These are phyloP conservation scores for Molanna angustata DNA, from an alignment of 2,888 invertebrate genomes.

Conservation along the genomic window DNA sequence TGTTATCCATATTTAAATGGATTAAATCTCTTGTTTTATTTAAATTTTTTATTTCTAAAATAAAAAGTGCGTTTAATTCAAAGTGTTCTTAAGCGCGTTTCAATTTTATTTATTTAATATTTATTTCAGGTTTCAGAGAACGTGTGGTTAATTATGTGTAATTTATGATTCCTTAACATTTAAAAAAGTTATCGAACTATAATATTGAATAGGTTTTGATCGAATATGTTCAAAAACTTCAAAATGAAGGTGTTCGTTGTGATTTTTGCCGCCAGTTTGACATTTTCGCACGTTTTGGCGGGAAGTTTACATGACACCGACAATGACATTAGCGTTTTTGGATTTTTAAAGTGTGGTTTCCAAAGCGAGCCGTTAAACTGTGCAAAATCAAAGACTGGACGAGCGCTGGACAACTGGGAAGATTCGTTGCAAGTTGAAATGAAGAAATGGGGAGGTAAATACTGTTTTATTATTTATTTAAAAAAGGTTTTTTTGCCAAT, in stretches of 20 bases:
- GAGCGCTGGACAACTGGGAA: conserved; percentile 49
- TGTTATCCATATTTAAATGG: too few species aligned
- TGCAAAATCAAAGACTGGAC: conserved; percentile 54
- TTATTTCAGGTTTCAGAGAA: too few species aligned
- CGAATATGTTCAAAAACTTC: too few species aligned
- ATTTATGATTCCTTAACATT: too few species aligned
- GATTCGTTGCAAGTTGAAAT: conserved; percentile 44
- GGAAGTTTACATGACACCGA: background rate
- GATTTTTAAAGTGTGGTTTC: conserved; percentile 53
- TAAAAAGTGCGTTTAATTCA: too few species aligned
- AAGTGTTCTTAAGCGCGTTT: too few species aligned
- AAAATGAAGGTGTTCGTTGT: conserved; percentile 16
- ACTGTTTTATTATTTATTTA: background rate
- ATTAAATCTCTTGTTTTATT: too few species aligned
- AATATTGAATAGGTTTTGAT: too few species aligned
- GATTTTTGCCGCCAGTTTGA: conserved; percentile 13
- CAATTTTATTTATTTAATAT: too few species aligned
- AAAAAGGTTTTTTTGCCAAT: background rate
- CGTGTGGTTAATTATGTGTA: too few species aligned
- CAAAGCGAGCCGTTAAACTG: conserved; percentile 54
- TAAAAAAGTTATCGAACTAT: too few species aligned
- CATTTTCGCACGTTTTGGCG: conserved; percentile 9
- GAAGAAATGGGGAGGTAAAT: conserved; percentile 46
- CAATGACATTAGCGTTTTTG: conserved; percentile 41
- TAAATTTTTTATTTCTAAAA: too few species aligned